Base-by-base conservation (phyloP, 2,797 vertebrate species). In the Mormyrops attenuatus region DNA sequence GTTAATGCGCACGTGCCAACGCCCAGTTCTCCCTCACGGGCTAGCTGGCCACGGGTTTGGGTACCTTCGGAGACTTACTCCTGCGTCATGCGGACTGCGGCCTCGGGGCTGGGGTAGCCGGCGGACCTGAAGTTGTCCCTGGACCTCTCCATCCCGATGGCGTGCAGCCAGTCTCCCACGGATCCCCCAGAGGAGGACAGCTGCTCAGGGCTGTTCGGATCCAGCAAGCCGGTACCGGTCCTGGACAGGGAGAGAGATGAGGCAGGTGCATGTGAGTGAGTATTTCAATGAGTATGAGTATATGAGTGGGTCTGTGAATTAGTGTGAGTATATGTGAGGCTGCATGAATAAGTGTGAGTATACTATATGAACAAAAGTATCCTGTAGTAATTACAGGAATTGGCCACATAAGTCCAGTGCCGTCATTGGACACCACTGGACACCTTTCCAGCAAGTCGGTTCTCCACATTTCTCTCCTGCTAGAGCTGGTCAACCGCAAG, bases 121-220 rank as follows among this genome's bases (percentile, higher is more conserved):
- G 98, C 97, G 89, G 98, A 97, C 92, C 97, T 97, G 95, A 99
- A 98, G 93, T 98, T 98, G 95, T 99, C 99, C 93, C 97, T 96
- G 96, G 99, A 99, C 93, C 97, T 95, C 92, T 99, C 98, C 98
- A 99, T 96, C 93, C 98, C 98, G 91, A 99, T 96, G 94, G 97
- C 97, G 94, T 97, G 97, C 90, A 99, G 97, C 98, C 98, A 99
- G 91, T 98, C 97, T 0, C 96, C 95, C 84, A 98, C 96, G 15
- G 98, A 98, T 94, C 95, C 91, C 90, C 98, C 96, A 15, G 98
- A 96, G 0, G 98, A 96, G 0, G 98, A 98, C 95, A 98, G 97
- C 93, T 80, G 73, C 15, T 98, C 97, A 0, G 98, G 97, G 88
- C 97, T 97, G 93, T 97, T 97, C 26, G 98, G 97, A 93, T 99